These are phyloP conservation scores for Heliconius charithonia DNA, from an alignment of 2,888 invertebrate genomes.

Conservation along the genomic window DNA sequence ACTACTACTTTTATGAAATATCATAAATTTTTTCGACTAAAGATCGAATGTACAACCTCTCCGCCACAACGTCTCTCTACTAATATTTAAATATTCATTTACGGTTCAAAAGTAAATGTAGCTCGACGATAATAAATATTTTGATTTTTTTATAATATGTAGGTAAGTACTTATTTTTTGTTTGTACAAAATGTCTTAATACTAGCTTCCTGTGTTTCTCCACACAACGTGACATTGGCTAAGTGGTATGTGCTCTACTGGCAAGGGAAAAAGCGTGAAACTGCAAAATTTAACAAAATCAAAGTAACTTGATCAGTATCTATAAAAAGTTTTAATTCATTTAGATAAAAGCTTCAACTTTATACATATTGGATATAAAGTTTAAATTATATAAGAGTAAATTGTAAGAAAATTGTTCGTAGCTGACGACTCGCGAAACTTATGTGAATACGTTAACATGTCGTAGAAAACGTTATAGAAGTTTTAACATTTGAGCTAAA, in stretches of 20 bases:
- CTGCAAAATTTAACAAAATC: not conserved
- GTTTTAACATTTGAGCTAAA: conserved; percentile 1
- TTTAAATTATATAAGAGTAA: conserved; percentile 6
- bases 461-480: not conserved
- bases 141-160: too few species aligned
- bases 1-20: too few species aligned
- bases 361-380: not conserved
- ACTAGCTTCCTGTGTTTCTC: too few species aligned
- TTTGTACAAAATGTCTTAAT: not conserved
- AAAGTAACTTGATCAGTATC: not conserved
- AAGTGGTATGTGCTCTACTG: too few species aligned
- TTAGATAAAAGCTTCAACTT: not conserved
- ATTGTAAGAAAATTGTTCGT: conserved; percentile 9
- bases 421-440: conserved; percentile 7
- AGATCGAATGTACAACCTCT: too few species aligned
- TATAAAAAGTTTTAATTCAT: not conserved
- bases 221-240: too few species aligned
- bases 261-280: not conserved
- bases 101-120: not conserved
- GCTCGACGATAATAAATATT: too few species aligned
- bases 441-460: conserved; percentile 2
- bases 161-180: not conserved
- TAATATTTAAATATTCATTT: too few species aligned
- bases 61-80: too few species aligned
- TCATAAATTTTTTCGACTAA: too few species aligned